Conservation (phyloP, 2,888 invertebrate genomes). For the Ormyrus rosae region DNA sequence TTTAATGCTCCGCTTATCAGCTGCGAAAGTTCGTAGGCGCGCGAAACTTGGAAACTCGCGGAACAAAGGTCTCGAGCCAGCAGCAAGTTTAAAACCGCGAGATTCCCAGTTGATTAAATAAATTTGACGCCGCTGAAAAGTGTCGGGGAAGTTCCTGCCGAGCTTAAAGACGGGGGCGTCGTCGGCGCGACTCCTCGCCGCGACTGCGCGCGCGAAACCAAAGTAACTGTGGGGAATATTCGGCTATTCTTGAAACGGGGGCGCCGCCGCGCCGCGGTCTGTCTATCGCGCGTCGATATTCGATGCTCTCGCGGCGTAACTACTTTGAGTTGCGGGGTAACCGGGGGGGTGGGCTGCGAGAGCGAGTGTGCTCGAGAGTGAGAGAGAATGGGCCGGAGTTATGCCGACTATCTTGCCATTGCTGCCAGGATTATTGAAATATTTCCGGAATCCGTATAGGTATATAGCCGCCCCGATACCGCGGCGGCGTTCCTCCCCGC, state of each 20-base stretch:
- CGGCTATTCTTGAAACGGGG: constrained; percentile 13
- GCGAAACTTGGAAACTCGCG: too few relatives aligned
- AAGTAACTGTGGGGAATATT: neutral
- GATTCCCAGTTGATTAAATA: too few relatives aligned
- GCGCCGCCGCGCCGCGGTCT: constrained; percentile 3
- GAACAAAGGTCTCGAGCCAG: too few relatives aligned
- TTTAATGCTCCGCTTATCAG: too few relatives aligned
- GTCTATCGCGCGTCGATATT: constrained; percentile 53
- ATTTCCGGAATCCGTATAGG: constrained; percentile 68
- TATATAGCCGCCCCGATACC: constrained; percentile 57
- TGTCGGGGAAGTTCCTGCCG: neutral
- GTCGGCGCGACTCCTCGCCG: neutral
- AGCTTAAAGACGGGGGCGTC: neutral
- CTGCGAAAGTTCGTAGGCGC: too few relatives aligned
- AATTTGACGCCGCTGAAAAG: neutral
- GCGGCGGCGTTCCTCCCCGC: constrained; percentile 22
- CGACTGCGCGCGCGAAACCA: too few relatives aligned
- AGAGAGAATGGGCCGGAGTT: constrained; percentile 54
- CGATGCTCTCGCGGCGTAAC: constrained; percentile 50
- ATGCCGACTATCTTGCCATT: constrained; percentile 68
- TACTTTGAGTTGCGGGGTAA: constrained; percentile 51
- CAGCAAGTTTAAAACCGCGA: too few relatives aligned
- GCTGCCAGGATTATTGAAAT: constrained; percentile 69
- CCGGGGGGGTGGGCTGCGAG: neutral
- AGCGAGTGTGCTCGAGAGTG: constrained; percentile 27